These are phyloP conservation scores for Argyresthia goedartella DNA, from an alignment of 2,888 invertebrate genomes.

Conservation along the genomic window DNA sequence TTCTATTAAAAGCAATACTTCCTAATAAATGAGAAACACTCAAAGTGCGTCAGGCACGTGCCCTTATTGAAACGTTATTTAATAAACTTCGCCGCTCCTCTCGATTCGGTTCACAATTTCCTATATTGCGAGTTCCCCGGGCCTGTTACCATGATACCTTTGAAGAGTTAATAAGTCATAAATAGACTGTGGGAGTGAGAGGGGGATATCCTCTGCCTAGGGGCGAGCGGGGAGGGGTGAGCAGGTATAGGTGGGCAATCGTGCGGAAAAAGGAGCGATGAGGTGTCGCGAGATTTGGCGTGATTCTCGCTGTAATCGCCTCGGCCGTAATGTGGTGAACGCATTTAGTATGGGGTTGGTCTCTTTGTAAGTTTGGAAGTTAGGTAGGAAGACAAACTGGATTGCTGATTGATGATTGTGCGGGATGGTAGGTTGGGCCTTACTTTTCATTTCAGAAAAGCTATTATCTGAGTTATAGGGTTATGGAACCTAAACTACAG, in stretches of 20 bases:
- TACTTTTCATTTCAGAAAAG: too few relatives aligned
- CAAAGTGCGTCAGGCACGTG: not conserved
- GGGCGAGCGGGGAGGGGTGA: conserved; percentile 30
- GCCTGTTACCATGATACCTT: conserved; percentile 67
- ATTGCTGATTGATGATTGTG: too few relatives aligned
- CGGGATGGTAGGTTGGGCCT: too few relatives aligned
- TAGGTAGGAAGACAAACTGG: too few relatives aligned
- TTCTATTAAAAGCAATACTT: not conserved
- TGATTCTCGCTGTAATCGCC: conserved; percentile 30
- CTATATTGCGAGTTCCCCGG: conserved; percentile 52
- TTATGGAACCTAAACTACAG: too few relatives aligned
- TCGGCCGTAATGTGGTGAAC: not conserved
- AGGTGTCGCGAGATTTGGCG: conserved; percentile 43
- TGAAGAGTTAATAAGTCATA: conserved; percentile 70
- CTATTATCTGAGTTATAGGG: too few relatives aligned
- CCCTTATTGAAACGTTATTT: conserved; percentile 25
- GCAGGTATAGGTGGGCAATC: conserved; percentile 62
- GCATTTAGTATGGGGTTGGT: not conserved
- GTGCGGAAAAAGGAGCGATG: conserved; percentile 61
- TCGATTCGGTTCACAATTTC: conserved; percentile 60
- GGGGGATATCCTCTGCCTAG: conserved; percentile 19
- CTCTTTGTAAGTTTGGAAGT: not conserved
- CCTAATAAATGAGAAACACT: not conserved
- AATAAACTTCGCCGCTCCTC: conserved; percentile 57
- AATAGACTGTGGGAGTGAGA: conserved; percentile 49